Evolutionary conservation across 1,140 invertebrate genomes (phyloP).

Genomic region (Pollicipes pollicipes): DNA sequence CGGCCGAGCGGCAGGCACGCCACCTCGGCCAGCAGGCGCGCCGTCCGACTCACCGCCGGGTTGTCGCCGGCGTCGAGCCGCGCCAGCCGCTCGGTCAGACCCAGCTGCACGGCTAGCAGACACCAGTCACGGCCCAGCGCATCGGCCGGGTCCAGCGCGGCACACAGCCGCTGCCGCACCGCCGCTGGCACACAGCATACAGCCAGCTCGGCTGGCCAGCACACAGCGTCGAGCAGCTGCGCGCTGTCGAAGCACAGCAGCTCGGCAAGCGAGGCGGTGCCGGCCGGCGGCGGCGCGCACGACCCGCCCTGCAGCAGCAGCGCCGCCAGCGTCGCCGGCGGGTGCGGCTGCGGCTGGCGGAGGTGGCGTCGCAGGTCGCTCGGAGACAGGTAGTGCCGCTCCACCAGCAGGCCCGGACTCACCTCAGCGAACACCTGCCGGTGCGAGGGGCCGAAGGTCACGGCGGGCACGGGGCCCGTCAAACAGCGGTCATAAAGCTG

Average conservation of each 20-base stretch:
- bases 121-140: slow-evolving; percentile 49
- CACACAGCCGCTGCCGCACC: slow-evolving; percentile 25
- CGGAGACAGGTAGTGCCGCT: slow-evolving; percentile 45
- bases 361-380: slow-evolving; percentile 36
- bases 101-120: slow-evolving; percentile 52
- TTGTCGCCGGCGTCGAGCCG: slow-evolving; percentile 29
- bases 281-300: slow-evolving; percentile 28
- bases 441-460: not conserved
- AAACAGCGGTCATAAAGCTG: too few relatives aligned
- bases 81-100: slow-evolving; percentile 37
- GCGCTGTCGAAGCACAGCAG: slow-evolving; percentile 45
- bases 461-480: not conserved
- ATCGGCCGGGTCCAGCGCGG: slow-evolving; percentile 55
- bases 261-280: slow-evolving; percentile 33
- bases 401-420: slow-evolving; percentile 45
- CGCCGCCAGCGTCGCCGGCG: slow-evolving; percentile 39
- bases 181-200: slow-evolving; percentile 28
- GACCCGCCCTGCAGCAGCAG: slow-evolving; percentile 33
- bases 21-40: slow-evolving; percentile 33
- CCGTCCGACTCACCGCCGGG: slow-evolving; percentile 29
- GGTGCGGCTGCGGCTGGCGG: slow-evolving; percentile 37
- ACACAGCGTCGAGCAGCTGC: slow-evolving; percentile 22
- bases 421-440: slow-evolving; percentile 37
- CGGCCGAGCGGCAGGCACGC: slow-evolving; percentile 15
- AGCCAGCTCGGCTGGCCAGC: slow-evolving; percentile 17